These are phyloP conservation scores for Pseudopipra pipra DNA, from an alignment of 2,113 vertebrate species.

Conservation along the genomic window DNA sequence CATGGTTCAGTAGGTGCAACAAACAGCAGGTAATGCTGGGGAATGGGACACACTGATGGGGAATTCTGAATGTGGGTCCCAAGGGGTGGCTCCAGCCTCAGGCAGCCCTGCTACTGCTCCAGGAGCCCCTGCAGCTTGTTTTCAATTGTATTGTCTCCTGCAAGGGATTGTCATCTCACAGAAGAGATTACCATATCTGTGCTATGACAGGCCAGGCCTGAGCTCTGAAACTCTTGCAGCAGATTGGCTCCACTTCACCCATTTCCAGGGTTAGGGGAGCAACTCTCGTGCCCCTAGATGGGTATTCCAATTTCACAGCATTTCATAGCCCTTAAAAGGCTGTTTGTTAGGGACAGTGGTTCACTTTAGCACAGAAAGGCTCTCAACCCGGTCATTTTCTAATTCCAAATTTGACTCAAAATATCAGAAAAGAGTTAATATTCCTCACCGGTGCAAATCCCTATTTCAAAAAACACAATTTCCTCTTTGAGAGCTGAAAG, in stretches of 20 bases:
- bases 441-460: background rate
- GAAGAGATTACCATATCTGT: background rate
- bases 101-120: background rate
- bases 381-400: background rate
- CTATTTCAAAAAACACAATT: background rate
- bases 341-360: background rate
- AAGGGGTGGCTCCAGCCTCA: background rate
- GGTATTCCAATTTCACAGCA: background rate
- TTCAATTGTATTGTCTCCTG: background rate
- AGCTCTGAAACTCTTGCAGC: background rate
- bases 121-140: background rate
- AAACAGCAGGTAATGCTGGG: background rate
- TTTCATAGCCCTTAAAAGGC: background rate
- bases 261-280: background rate
- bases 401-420: background rate
- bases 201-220: background rate
- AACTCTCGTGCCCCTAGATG: background rate
- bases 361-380: background rate
- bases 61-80: background rate
- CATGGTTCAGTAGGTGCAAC: background rate
- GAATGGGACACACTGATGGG: background rate
- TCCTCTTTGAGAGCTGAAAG: background rate
- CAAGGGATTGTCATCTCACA: background rate
- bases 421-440: background rate
- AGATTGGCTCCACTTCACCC: background rate